Evolutionary conservation across 1,140 invertebrate species (phyloP).

Genomic region (Pentalonia nigronervosa): DNA sequence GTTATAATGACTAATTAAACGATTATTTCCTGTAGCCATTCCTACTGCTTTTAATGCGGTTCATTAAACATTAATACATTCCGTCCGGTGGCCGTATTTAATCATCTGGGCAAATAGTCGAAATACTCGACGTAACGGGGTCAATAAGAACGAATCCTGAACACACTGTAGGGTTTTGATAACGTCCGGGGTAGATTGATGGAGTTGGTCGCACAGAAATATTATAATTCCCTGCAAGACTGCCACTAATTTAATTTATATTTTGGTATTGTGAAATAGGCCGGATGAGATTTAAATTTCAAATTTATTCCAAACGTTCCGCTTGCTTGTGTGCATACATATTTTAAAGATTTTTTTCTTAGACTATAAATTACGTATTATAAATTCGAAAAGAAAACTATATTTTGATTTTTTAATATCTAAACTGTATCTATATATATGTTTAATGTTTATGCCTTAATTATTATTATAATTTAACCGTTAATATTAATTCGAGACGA

Average conservation of each 20-base stretch:
- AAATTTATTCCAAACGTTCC: neutral
- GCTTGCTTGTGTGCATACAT: neutral
- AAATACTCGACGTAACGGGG: neutral
- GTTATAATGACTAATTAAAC: constrained; percentile 41
- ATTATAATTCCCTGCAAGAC: neutral
- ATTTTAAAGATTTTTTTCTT: neutral
- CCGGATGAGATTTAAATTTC: constrained; percentile 8
- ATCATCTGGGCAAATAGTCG: neutral
- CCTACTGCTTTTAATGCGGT: neutral
- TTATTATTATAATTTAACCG: neutral
- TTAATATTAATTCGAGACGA: neutral
- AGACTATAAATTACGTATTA: constrained; percentile 19
- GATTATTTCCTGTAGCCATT: constrained; percentile 44
- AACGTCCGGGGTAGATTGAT: neutral
- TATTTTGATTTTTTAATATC: neutral
- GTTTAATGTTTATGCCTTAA: neutral
- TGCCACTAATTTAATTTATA: constrained; percentile 3
- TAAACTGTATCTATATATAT: neutral
- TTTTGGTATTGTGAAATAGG: neutral
- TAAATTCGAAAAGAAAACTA: neutral
- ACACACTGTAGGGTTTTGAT: neutral
- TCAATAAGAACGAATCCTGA: neutral
- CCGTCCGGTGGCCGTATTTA: constrained; percentile 29
- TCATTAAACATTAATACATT: constrained; percentile 43
- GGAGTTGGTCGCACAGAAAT: neutral